Evolutionary conservation across 2,888 invertebrate species (phyloP).

Genomic region (Plutella xylostella): DNA sequence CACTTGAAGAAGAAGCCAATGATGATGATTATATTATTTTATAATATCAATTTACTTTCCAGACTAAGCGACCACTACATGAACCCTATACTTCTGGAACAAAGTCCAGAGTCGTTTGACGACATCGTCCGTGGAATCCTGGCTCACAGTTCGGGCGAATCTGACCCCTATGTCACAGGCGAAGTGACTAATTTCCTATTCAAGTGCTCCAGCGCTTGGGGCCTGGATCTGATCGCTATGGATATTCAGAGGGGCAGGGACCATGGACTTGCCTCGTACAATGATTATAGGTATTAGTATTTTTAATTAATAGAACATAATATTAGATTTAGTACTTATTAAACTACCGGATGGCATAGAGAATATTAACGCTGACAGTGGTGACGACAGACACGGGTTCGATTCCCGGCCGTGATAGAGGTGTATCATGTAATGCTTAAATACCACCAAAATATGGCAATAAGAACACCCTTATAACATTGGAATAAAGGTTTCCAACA

Average conservation of each 20-base stretch:
- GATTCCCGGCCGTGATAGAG: too few species aligned
- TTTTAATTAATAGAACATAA: background rate
- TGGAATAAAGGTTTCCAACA: too few species aligned
- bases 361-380: too few species aligned
- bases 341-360: background rate
- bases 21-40: too few species aligned
- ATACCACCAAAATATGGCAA: too few species aligned
- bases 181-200: constrained; percentile 61
- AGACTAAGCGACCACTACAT: constrained; percentile 70
- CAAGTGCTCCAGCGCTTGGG: constrained; percentile 54
- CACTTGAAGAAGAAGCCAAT: too few species aligned
- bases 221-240: constrained; percentile 72
- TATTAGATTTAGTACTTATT: background rate
- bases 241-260: constrained; percentile 75
- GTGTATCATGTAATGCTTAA: too few species aligned
- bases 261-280: constrained; percentile 74
- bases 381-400: too few species aligned
- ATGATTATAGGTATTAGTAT: constrained; percentile 65
- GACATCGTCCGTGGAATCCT: constrained; percentile 67
- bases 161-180: constrained; percentile 66
- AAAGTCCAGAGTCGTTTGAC: constrained; percentile 55
- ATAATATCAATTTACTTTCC: too few species aligned
- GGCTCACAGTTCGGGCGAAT: constrained; percentile 64
- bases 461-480: too few species aligned
- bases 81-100: constrained; percentile 65